Evolutionary conservation across 2,113 vertebrate species (phyloP).

Genomic region (Pelecanoides urinatrix): DNA sequence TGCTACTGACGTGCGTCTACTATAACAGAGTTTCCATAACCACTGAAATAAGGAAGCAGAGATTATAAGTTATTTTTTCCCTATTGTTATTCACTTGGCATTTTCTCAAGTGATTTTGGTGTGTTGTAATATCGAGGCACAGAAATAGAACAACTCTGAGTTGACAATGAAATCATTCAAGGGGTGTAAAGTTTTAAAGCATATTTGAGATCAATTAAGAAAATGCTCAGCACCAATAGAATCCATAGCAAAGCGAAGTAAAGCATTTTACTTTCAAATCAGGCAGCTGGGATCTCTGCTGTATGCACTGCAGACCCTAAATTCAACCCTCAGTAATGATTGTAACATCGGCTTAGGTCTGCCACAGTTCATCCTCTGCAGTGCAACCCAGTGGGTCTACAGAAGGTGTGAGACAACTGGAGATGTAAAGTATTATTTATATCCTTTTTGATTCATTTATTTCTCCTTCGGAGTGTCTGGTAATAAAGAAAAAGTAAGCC

Average conservation of each 20-base stretch:
- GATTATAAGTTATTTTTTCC: background rate
- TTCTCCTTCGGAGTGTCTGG: background rate
- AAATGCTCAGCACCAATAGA: background rate
- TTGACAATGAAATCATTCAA: background rate
- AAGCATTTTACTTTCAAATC: background rate
- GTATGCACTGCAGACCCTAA: background rate
- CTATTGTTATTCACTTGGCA: constrained; percentile 15
- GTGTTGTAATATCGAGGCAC: background rate
- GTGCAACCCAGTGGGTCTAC: background rate
- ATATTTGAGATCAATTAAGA: background rate
- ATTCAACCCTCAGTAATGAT: background rate
- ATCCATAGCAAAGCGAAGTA: background rate
- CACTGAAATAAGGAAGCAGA: background rate
- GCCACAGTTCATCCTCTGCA: background rate
- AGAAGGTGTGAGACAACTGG: background rate
- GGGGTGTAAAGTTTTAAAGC: background rate
- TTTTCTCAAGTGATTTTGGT: background rate
- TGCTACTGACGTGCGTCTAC: background rate
- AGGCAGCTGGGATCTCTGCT: background rate
- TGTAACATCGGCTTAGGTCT: background rate
- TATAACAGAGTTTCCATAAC: constrained; percentile 18
- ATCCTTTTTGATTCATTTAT: background rate
- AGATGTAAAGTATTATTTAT: background rate
- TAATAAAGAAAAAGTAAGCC: background rate
- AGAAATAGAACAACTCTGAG: background rate